Percentiles rank a stretch among this genome's conserved stretches.
These are phyloP conservation scores for Setophaga coronata DNA, from an alignment of 2,113 vertebrate genomes.

Conservation along the genomic window DNA sequence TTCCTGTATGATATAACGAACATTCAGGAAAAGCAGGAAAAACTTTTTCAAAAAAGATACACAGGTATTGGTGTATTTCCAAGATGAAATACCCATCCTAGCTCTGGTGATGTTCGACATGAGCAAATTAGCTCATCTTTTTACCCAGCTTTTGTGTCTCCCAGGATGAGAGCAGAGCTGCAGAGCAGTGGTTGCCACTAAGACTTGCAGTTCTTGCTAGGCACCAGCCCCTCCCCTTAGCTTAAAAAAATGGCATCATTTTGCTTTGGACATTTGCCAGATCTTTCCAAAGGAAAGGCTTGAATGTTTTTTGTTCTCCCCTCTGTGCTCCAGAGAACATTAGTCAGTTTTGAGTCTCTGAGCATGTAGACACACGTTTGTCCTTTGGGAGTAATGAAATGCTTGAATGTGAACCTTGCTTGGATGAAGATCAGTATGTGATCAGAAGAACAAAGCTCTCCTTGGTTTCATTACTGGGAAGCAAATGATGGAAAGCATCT, in stretches of 20 bases:
- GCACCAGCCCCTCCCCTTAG: not conserved
- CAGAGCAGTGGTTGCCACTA: accelerated
- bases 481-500: not conserved
- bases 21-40: not conserved
- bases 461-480: not conserved
- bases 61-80: not conserved
- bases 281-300: not conserved
- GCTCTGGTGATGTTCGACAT: not conserved
- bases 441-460: not conserved
- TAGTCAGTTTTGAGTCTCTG: not conserved
- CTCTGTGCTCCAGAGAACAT: not conserved
- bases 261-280: not conserved
- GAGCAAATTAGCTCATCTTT: not conserved
- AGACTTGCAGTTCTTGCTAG: not conserved
- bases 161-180: not conserved
- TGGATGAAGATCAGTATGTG: not conserved
- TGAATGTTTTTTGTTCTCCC: not conserved
- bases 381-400: not conserved
- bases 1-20: not conserved
- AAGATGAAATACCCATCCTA: not conserved
- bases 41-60: not conserved
- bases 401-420: not conserved
- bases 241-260: not conserved
- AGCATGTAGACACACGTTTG: not conserved
- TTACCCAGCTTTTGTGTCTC: not conserved